Percentiles rank a stretch among this genome's conserved stretches.
Conservation (phyloP, 2,113 vertebrate species). For the Pollimyrus isidori region DNA sequence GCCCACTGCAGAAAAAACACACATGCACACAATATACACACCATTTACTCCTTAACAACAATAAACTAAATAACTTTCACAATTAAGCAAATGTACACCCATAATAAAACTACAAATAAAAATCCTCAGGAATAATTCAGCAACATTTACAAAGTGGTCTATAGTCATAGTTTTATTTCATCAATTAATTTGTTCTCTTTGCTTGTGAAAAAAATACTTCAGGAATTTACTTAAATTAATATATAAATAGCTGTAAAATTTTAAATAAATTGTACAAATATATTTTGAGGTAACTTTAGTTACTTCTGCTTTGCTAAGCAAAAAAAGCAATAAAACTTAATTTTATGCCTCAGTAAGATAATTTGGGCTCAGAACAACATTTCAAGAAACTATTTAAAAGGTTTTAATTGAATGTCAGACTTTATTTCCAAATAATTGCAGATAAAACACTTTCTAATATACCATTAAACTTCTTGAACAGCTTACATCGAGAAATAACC, state of each 20-base stretch:
- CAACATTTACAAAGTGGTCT: neutral
- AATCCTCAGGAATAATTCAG: neutral
- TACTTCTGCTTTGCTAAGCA: constrained; percentile 2
- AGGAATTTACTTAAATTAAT: neutral
- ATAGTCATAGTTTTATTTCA: neutral
- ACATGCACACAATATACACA: neutral
- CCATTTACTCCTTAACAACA: neutral
- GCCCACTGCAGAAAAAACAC: neutral
- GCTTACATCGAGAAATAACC: neutral
- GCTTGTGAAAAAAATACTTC: neutral
- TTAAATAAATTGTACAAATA: neutral
- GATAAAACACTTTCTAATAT: neutral
- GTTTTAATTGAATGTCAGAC: neutral
- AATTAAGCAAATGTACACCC: neutral
- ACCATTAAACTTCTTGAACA: neutral
- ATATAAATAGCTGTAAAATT: neutral
- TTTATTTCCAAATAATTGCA: constrained; percentile 2
- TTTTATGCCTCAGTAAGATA: constrained; percentile 9
- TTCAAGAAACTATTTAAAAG: constrained; percentile 9
- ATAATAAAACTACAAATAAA: neutral
- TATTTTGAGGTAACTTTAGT: neutral
- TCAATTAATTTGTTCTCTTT: neutral
- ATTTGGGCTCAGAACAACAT: constrained; percentile 3
- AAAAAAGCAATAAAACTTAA: constrained; percentile 8
- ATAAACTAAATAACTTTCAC: neutral